These are phyloP conservation scores for Arizona elegans DNA, from an alignment of 2,113 vertebrate genomes.

Conservation along the genomic window DNA sequence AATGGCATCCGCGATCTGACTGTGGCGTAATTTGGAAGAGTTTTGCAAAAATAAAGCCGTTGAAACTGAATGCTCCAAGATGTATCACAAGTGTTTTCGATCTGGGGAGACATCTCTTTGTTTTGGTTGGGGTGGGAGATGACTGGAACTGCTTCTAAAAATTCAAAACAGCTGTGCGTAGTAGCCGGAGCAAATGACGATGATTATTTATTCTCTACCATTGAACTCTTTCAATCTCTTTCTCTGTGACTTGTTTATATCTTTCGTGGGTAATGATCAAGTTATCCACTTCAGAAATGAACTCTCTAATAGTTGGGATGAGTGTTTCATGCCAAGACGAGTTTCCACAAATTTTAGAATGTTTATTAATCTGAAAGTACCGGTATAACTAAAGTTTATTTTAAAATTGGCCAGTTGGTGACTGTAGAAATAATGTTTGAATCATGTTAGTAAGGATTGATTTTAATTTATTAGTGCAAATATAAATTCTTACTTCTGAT, in stretches of 20 bases:
- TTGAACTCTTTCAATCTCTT: neutral
- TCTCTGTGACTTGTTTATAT: neutral
- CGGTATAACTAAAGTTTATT: neutral
- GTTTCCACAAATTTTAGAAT: neutral
- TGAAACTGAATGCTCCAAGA: neutral
- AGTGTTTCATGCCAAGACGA: neutral
- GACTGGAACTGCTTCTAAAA: neutral
- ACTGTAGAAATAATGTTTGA: neutral
- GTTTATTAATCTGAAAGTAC: neutral
- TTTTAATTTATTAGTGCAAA: neutral
- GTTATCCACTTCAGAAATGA: neutral
- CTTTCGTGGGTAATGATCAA: neutral
- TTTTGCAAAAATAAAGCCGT: neutral
- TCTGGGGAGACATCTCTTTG: neutral
- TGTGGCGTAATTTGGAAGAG: neutral
- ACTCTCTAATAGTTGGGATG: neutral
- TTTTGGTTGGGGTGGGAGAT: neutral
- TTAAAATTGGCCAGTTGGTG: neutral
- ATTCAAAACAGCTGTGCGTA: neutral
- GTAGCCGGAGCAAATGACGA: neutral
- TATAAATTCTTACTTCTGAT: neutral
- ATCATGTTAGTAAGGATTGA: neutral
- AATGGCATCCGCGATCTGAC: neutral
- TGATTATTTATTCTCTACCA: neutral
- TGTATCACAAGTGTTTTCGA: neutral